Base-by-base conservation (phyloP, 2,797 vertebrate genomes). In the Vespertilio murinus region DNA sequence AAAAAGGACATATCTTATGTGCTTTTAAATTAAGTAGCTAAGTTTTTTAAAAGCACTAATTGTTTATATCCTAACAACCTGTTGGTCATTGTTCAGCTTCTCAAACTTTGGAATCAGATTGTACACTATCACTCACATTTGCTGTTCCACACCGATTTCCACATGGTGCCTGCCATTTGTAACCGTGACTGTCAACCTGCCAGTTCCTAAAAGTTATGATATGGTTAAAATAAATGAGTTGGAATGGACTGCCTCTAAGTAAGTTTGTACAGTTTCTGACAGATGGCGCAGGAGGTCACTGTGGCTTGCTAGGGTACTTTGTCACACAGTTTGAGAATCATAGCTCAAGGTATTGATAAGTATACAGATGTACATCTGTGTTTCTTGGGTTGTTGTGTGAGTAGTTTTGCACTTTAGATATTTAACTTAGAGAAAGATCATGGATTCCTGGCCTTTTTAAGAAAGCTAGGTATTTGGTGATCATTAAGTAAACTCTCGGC, bases 91-190 rank as follows among this genome's bases (percentile, higher is more conserved):
- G 8, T 25, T 13, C n/a, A 84, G 17, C 22, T 88, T 74, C 40
- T 92, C 30, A 80, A 25, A 64, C 28, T 12, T 84, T 88, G 33
- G 4, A 75, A 64, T 56, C 45, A 56, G 18, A 30, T 7, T 67
- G 30, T 14, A 61, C 2, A 49, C 7, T 30, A 16, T 3, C 3
- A 45, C 4, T 33, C 17, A 69, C 14, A 69, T 56, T 82, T 83
- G 25, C 11, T 49, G 11, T 30, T 54, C 13, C 82, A n/a, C 30
- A 23, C 4, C 54, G 69, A 91, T 82, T 95, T 86, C 80, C 35
- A 28, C 49, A 45, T 2, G 42, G 25, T 28, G 22, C 35, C 49
- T 92, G 52, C 35, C 17, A 1, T 75, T 84, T 81, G 1, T 67
- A 42, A 91, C 2, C 59, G 20, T n/a, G 42, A 25, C 16, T 74